phyloP scores from a whole-genome alignment of 1,140 invertebrate species.

The Harlomillsia oculata region DNA sequence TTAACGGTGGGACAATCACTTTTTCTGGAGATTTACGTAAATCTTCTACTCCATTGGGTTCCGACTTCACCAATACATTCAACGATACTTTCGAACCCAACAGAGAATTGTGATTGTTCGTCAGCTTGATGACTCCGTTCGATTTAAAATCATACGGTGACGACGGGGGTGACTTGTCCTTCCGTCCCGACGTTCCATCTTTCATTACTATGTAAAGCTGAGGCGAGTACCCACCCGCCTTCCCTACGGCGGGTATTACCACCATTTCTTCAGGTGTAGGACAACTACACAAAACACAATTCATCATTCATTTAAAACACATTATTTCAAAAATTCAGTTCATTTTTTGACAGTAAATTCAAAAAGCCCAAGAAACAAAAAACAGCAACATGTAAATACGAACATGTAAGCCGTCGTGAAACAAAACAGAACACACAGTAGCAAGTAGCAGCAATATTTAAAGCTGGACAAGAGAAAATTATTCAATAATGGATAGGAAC shows the following conservation, averaged over 20 bases:
- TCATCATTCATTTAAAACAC: no score
- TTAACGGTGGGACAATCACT: no score
- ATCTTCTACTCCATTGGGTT: conserved; percentile 4
- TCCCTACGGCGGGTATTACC: conserved; percentile 6
- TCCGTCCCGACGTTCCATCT: conserved; percentile 41
- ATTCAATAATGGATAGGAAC: no score
- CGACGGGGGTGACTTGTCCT: conserved; percentile 40
- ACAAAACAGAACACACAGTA: not conserved
- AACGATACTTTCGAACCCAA: no score
- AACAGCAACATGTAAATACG: no score
- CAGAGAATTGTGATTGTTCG: not conserved
- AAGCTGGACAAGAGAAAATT: no score
- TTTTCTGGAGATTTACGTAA: not conserved
- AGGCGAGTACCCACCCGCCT: conserved; percentile 21
- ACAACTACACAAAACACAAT: conserved; percentile 28
- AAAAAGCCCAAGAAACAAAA: conserved; percentile 29
- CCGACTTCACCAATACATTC: conserved; percentile 27
- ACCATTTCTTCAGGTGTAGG: conserved; percentile 30
- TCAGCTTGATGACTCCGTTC: conserved; percentile 23
- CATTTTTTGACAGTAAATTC: no score
- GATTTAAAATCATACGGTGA: not conserved
- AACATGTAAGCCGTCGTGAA: not conserved
- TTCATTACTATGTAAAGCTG: conserved; percentile 44
- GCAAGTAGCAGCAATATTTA: no score
- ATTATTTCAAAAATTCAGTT: no score